These are phyloP conservation scores for Hydrophis major DNA, from an alignment of 2,797 vertebrate genomes.

Conservation along the genomic window DNA sequence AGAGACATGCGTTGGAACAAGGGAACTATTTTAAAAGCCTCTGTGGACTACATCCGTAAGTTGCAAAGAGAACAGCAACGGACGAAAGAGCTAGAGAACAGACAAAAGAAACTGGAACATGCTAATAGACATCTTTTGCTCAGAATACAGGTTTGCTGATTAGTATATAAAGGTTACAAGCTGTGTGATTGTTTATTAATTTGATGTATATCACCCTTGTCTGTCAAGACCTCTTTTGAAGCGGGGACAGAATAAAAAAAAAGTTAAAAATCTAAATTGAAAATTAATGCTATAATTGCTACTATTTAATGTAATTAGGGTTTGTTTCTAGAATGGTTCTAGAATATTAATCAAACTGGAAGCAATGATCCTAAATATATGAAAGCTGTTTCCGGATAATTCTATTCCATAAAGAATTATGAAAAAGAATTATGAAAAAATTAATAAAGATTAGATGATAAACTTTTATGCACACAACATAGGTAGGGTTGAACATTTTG, in stretches of 20 bases:
- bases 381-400: neutral
- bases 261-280: neutral
- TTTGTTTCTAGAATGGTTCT: neutral
- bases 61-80: conserved; percentile 92
- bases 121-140: conserved; percentile 93
- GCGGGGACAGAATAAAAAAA: neutral
- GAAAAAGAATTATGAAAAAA: neutral
- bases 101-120: conserved; percentile 94
- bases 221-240: neutral
- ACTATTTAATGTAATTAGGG: neutral
- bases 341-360: neutral
- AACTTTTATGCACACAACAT: neutral
- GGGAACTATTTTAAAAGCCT: conserved; percentile 97
- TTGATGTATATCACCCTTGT: neutral
- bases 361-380: neutral
- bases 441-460: neutral
- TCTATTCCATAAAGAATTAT: neutral
- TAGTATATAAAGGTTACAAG: neutral
- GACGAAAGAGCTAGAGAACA: conserved; percentile 91
- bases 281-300: neutral
- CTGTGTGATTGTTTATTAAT: neutral
- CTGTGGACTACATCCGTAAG: conserved; percentile 96
- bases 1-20: conserved; percentile 99
- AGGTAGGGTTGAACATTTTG: neutral
- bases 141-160: conserved; percentile 86